phyloP scores from a whole-genome alignment of 1,140 invertebrate species.

The Scaptomyza montana region DNA sequence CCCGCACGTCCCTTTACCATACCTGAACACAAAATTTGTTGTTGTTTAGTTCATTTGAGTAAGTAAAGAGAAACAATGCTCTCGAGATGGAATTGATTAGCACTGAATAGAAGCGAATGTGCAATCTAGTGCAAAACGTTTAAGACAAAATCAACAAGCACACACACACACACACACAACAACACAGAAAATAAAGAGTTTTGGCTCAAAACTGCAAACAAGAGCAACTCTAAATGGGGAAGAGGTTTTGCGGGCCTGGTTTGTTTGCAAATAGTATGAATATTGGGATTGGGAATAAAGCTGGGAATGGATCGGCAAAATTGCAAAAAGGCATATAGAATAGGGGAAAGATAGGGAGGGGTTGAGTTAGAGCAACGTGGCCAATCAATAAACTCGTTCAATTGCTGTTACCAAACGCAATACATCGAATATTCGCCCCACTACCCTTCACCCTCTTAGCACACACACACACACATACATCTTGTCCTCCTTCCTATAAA shows the following conservation, averaged over 20 bases:
- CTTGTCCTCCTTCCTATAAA: neutral
- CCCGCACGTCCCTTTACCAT: neutral
- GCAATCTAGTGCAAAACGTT: constrained; percentile 60
- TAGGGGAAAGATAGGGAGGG: neutral
- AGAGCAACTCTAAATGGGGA: constrained; percentile 3
- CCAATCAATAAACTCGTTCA: constrained; percentile 54
- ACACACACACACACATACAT: no score
- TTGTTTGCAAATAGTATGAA: neutral
- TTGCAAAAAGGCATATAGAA: no score
- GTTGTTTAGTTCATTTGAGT: neutral
- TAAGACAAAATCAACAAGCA: constrained; percentile 67
- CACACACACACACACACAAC: neutral
- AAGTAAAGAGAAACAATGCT: neutral
- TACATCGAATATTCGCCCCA: constrained; percentile 37
- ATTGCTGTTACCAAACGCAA: constrained; percentile 44
- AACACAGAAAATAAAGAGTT: constrained; percentile 18
- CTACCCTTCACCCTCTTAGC: constrained; percentile 32
- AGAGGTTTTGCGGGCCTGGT: neutral
- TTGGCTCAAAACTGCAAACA: neutral
- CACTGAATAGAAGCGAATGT: constrained; percentile 25
- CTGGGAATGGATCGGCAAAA: neutral
- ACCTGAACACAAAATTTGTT: neutral
- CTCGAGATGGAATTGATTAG: constrained; percentile 17
- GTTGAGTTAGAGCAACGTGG: neutral
- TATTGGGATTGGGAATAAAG: constrained; percentile 11